Conservation (phyloP, 2,888 invertebrate species). For the Luperina testacea region DNA sequence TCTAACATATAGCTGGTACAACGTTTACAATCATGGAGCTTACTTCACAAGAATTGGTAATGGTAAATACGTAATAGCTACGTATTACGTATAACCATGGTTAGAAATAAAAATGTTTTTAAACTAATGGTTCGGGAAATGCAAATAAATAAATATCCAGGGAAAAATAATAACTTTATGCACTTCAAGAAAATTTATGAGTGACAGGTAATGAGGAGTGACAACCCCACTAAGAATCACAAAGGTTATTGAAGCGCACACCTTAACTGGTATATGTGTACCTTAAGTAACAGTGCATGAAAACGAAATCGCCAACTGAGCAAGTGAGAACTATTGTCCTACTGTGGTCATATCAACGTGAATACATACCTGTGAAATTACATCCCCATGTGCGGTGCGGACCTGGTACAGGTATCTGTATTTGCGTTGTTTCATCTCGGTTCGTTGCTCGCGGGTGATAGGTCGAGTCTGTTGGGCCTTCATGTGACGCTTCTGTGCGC, state of each 20-base stretch:
- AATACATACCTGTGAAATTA: constrained; percentile 94
- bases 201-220: not conserved
- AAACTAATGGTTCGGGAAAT: no score
- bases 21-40: no score
- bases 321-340: not conserved
- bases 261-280: not conserved
- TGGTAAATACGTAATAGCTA: no score
- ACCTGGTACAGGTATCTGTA: constrained; percentile 97
- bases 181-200: not conserved
- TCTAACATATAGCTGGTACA: no score
- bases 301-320: not conserved
- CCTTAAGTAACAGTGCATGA: not conserved
- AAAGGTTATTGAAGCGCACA: not conserved
- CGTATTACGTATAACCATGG: no score
- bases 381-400: constrained; percentile 96
- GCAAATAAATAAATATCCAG: no score
- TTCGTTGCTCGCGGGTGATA: constrained; percentile 93
- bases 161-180: not conserved
- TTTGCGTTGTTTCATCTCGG: constrained; percentile 95
- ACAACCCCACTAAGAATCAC: not conserved
- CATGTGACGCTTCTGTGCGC: constrained; percentile 84
- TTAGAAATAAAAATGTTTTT: no score
- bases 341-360: not conserved
- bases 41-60: no score
- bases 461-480: constrained; percentile 83